Percentiles rank a stretch among this genome's conserved stretches.
These are phyloP conservation scores for Bombus ignitus DNA, from an alignment of 1,140 invertebrate species.

Conservation along the genomic window DNA sequence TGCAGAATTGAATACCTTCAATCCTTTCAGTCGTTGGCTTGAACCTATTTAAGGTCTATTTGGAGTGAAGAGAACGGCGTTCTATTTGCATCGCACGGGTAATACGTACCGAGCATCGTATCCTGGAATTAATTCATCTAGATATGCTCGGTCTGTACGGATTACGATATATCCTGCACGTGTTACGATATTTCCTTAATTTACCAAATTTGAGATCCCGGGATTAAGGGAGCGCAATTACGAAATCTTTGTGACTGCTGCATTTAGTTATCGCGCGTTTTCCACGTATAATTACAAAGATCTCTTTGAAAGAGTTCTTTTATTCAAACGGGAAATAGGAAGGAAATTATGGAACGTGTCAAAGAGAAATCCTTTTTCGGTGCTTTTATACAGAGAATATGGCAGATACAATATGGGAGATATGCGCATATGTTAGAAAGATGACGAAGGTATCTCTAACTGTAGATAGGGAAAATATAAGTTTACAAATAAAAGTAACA, in stretches of 20 bases:
- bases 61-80: background rate
- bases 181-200: background rate
- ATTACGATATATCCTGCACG: background rate
- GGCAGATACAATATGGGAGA: background rate
- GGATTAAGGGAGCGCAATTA: background rate
- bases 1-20: background rate
- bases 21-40: background rate
- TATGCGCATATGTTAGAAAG: background rate
- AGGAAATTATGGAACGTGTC: background rate
- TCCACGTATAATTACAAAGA: background rate
- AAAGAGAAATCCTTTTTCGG: background rate
- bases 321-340: background rate
- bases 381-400: no score
- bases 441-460: background rate
- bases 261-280: background rate
- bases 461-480: no score
- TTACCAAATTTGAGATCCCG: background rate
- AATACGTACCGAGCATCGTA: background rate
- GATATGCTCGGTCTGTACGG: background rate
- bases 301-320: background rate
- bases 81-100: background rate
- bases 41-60: background rate
- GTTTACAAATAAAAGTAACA: no score
- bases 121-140: conserved; percentile 1
- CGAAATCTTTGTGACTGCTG: background rate